These are phyloP conservation scores for Standfussiana lucernea DNA, from an alignment of 2,888 invertebrate genomes.

Conservation along the genomic window DNA sequence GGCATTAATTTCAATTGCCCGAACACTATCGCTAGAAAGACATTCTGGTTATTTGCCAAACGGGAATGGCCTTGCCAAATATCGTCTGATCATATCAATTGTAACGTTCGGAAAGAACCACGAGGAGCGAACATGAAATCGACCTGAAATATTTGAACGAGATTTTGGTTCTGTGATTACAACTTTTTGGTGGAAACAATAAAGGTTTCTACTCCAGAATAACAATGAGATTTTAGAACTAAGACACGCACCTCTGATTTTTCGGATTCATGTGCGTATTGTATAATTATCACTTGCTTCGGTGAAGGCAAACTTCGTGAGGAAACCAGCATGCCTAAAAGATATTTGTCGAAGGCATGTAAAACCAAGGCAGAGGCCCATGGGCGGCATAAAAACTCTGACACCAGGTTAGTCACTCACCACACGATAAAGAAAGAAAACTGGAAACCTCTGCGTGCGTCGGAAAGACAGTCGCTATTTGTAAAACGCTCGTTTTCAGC, in stretches of 20 bases:
- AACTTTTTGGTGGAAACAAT: not conserved
- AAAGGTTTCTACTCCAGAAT: not conserved
- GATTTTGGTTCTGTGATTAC: not conserved
- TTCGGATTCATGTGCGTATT: no score
- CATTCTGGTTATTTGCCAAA: conserved; percentile 67
- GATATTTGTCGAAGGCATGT: no score
- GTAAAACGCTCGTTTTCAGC: not conserved
- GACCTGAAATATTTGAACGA: conserved; percentile 13
- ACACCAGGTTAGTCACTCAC: no score
- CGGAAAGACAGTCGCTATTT: not conserved
- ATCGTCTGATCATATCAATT: conserved; percentile 52
- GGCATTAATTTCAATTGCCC: conserved; percentile 58
- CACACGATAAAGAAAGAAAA: no score
- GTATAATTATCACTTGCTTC: no score
- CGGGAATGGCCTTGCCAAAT: conserved; percentile 56
- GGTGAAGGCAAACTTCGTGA: no score
- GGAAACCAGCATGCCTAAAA: no score
- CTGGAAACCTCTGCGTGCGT: not conserved
- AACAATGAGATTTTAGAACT: not conserved
- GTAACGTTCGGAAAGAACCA: conserved; percentile 27
- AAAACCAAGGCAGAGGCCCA: no score
- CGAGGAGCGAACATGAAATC: conserved; percentile 6
- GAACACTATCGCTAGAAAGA: conserved; percentile 56
- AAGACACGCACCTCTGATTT: no score
- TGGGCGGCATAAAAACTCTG: no score